Evolutionary conservation across 35 echinoderm and acorn worm genomes (phyloP).

Genomic region (Ophioderma brevispina): DNA sequence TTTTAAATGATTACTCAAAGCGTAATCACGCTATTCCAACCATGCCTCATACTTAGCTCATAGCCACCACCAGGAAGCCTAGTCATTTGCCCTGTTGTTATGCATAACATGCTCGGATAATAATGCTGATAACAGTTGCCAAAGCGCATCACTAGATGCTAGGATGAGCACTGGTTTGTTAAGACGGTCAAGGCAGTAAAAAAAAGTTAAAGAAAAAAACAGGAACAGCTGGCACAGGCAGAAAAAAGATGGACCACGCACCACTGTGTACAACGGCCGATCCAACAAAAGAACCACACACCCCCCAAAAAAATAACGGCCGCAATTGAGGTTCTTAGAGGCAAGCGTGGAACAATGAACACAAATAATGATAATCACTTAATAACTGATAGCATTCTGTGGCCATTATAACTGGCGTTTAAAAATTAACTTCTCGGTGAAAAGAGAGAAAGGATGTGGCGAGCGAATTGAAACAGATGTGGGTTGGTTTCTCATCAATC

Average conservation of each 20-base stretch:
- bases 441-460: neutral
- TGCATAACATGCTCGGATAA: constrained; percentile 3
- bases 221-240: too few relatives aligned
- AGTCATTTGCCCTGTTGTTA: neutral
- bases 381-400: neutral
- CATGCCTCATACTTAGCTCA: too few relatives aligned
- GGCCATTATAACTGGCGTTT: neutral
- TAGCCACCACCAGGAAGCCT: neutral
- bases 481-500: neutral
- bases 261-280: too few relatives aligned
- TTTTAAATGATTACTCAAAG: too few relatives aligned
- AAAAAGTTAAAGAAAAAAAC: too few relatives aligned
- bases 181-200: neutral
- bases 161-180: neutral
- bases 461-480: neutral
- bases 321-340: neutral
- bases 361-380: constrained; percentile 15
- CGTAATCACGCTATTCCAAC: too few relatives aligned
- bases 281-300: too few relatives aligned
- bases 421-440: neutral
- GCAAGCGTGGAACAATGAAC: constrained; percentile 5
- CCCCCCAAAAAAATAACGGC: too few relatives aligned
- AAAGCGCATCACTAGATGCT: constrained; percentile 4
- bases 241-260: too few relatives aligned
- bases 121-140: neutral